Evolutionary conservation across 1,140 invertebrate species (phyloP).

Genomic region (Micrasema minimum): DNA sequence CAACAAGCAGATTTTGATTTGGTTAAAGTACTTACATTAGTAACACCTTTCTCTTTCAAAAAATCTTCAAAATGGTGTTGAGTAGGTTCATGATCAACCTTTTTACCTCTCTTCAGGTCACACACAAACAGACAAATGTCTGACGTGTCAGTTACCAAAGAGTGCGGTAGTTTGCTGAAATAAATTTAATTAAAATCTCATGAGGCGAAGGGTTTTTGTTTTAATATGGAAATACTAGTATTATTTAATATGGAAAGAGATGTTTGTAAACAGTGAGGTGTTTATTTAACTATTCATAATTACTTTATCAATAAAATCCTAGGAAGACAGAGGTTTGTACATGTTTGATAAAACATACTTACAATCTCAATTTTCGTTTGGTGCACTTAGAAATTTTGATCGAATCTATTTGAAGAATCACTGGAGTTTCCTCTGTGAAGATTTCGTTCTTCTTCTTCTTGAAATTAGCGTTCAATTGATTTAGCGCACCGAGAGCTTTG

Average conservation of each 20-base stretch:
- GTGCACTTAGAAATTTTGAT: conserved; percentile 64
- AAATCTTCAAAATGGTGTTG: conserved; percentile 69
- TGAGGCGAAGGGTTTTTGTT: too few relatives aligned
- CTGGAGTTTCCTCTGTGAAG: conserved; percentile 58
- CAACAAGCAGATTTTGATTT: too few relatives aligned
- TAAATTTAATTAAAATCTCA: too few relatives aligned
- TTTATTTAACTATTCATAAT: too few relatives aligned
- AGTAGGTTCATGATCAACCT: conserved; percentile 70
- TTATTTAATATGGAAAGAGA: too few relatives aligned
- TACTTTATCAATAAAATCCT: too few relatives aligned
- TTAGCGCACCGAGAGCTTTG: conserved; percentile 55
- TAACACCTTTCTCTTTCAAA: conserved; percentile 63
- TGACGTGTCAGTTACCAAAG: conserved; percentile 62
- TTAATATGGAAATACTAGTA: too few relatives aligned
- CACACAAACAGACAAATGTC: conserved; percentile 69
- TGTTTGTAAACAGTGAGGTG: too few relatives aligned
- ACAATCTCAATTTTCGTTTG: conserved; percentile 62
- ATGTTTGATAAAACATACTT: conserved; percentile 54
- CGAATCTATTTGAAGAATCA: conserved; percentile 63
- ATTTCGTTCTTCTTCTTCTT: conserved; percentile 56
- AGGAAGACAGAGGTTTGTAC: not conserved
- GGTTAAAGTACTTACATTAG: conserved; percentile 50
- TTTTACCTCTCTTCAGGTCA: conserved; percentile 65
- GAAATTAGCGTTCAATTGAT: conserved; percentile 51
- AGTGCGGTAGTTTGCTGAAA: conserved; percentile 65